Evolutionary conservation across 1,140 invertebrate genomes (phyloP), one percentile per base, ranked within the genome.

Genomic region (Colletes gigas): DNA sequence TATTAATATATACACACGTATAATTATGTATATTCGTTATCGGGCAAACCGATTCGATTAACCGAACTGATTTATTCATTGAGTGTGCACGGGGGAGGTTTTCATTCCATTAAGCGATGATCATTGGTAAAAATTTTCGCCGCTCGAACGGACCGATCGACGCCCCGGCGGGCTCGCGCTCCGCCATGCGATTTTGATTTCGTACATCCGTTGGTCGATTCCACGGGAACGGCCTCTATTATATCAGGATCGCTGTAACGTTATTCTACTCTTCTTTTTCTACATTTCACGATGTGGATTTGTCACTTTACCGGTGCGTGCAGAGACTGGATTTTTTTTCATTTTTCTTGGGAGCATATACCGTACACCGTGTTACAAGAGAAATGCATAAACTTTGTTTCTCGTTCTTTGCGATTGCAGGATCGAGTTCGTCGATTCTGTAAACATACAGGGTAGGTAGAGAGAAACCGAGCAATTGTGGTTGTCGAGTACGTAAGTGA

Each of bases 371-470:
- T 87, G 77, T 87, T 85, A 85, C 60, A 84, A 88, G 75, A 83
- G 68, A 85, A 81, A 87, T 85, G 74, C 79, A 84, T 82, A 81
- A 30, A 78, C 76, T 68, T 86, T 80, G 59, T 86, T 82, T 85
- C 47, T 81, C 59, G 59, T 70, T 85, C 15, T 41, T 77, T 54
- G 55, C 70, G 63, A 68, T 15, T 44, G 39, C 52, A 60, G 63
- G 30, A 21, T 75, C 63, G 78, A 67, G 17, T 14, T 5, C 47
- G 15, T 66, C 62, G 71, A 67, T 67, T 41, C 21, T 75, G 47
- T 15, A 52, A 60, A 57, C 77, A 82, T 82, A 85, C 73, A 85
- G 83, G 83, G 79, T 85, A 78, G 78, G 70, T 85, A 70, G 63
- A 75, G 60, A 75, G 76, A 71, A 77, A 74, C 54, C 73, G 67